Evolutionary conservation across 2,888 invertebrate genomes (phyloP), one percentile per base, ranked within the genome.

Genomic region (Dioctria linearis): DNA sequence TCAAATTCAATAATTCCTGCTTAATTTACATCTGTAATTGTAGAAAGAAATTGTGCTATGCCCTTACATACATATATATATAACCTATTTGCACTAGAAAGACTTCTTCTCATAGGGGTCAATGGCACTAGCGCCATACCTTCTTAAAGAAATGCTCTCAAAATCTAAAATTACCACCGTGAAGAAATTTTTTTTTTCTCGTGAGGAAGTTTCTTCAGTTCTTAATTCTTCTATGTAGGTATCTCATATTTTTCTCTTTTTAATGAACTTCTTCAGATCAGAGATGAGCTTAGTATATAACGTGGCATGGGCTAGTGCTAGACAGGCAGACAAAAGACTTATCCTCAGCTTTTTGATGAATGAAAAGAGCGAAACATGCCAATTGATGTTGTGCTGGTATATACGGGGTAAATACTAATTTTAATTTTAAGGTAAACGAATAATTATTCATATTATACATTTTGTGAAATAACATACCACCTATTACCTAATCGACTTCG

Each of bases 151-250:
- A 37, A 63, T 42, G 54, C 57, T 59, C 57, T 37, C 11, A 71
- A 40, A 51, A 73, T 73, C 73, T 73, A 73, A 73, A 73, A 57
- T 73, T 73, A 73, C 57, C 73, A 43, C n/a, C 6, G 43, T 51
- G 54, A 54, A 8, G 54, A 11, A n/a, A 54, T n/a, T 54, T 8
- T 54, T 54, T n/a, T 54, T 54, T 6, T 54, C 54, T 3, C 4
- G 11, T 54, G 54, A 54, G 11, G 11, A 11, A 54, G 25, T 25
- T 25, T 25, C 25, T 25, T 25, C 25, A 25, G 25, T 25, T 25
- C 25, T 25, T 25, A 25, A 25, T 25, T 25, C 25, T 25, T 25
- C 25, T 25, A 25, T 25, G 25, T 25, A 0, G 25, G 25, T 25
- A 25, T 11, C 3, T 59, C 11, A 13, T 5, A 25, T 61, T 13